Base-by-base conservation (phyloP, 2,888 invertebrate species). In the Phasia obesa region DNA sequence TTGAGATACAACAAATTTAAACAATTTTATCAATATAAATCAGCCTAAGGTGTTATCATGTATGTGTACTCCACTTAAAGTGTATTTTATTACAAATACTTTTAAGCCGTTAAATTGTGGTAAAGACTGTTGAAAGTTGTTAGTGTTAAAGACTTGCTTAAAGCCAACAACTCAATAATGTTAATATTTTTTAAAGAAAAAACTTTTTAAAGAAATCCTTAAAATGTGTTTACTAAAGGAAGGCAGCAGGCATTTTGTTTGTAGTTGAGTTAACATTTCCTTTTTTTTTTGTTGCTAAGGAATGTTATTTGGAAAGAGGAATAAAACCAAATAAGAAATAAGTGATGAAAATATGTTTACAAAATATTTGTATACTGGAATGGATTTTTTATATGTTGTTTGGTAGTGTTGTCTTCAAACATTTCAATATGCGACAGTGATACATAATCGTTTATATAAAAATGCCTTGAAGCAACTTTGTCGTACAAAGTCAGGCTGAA, bases 281-380 rank as follows among this genome's bases (percentile, higher is more conserved):
- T n/a, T n/a, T n/a, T n/a, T n/a, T n/a, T n/a, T n/a, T 57, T 49
- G 21, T 0, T 27, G 38, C n/a, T 38, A 3, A 25, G 49, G 17
- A 38, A 19, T 38, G 17, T 55, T 55, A 9, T 60, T 51, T 27
- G 7, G n/a, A 21, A 15, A 53, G 23, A 17, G 6, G 17, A 42
- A 51, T 47, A 70, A 60, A 15, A 38, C 38, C 64, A 64, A 44
- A 64, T n/a, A 2, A 60, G n/a, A 64, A 57, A 17, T 21, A 67
- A 77, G 62, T 81, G 60, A 44, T 67, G 67, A 44, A 81, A 81
- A 73, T 76, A 55, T 77, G 44, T 67, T 62, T 38, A 65, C 70
- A 65, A 70, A 75, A 49, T 59, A 70, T 13, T 11, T 62, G 51
- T 31, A 44, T 53, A 55, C 44, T 55, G 11, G 15, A 62, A 73